phyloP scores from a whole-genome alignment of 2,888 invertebrate genomes.

The Andricus quercusramuli region DNA sequence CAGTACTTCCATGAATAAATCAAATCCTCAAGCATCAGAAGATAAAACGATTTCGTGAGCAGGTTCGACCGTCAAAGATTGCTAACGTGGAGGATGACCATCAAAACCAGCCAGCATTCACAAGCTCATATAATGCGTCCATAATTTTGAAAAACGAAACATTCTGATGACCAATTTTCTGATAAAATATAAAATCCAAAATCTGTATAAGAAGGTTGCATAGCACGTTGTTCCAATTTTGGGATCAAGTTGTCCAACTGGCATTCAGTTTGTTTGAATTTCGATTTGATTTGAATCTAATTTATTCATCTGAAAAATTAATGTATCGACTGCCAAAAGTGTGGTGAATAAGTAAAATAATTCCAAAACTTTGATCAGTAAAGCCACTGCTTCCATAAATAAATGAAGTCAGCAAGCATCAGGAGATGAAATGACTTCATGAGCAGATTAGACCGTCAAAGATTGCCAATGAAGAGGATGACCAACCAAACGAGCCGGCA shows the following conservation, averaged over 20 bases:
- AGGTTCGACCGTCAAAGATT: constrained; percentile 59
- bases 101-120: constrained; percentile 1
- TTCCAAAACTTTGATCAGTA: neutral
- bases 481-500: constrained; percentile 39
- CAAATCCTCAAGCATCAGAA: constrained; percentile 9
- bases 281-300: too few relatives aligned
- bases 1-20: constrained; percentile 5
- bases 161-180: too few relatives aligned
- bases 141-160: too few relatives aligned
- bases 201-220: too few relatives aligned
- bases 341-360: too few relatives aligned
- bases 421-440: constrained; percentile 27
- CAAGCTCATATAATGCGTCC: too few relatives aligned
- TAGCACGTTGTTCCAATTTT: too few relatives aligned
- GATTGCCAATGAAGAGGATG: constrained; percentile 54
- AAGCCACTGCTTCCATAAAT: neutral
- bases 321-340: too few relatives aligned
- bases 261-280: too few relatives aligned
- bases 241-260: too few relatives aligned
- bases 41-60: constrained; percentile 41
- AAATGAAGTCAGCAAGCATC: constrained; percentile 2
- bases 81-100: constrained; percentile 49
- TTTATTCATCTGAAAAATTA: too few relatives aligned
- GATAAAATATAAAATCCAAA: too few relatives aligned
- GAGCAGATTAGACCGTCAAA: constrained; percentile 57